These are phyloP conservation scores for Epinephelus moara DNA, from an alignment of 2,113 vertebrate species.

Conservation along the genomic window DNA sequence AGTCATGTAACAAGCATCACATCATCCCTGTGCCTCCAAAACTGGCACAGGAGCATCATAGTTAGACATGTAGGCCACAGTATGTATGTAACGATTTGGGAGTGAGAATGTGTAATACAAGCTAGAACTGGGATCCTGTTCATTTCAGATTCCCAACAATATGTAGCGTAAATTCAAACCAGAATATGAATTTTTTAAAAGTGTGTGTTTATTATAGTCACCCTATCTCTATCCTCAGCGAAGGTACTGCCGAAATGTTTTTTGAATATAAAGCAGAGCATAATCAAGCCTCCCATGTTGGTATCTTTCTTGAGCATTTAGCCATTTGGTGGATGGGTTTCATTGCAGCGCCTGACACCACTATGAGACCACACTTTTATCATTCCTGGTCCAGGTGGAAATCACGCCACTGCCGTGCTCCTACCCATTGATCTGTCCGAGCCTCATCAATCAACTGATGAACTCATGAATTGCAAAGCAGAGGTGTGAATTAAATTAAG, in stretches of 20 bases:
- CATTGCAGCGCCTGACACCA: neutral
- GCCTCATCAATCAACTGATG: conserved; percentile 21
- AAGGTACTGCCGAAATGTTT: neutral
- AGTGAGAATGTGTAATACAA: too few relatives aligned
- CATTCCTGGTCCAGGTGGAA: conserved; percentile 5
- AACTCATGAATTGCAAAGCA: conserved; percentile 13
- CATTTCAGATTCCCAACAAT: neutral
- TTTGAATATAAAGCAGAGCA: neutral
- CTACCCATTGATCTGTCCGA: conserved; percentile 1
- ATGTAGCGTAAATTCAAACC: neutral
- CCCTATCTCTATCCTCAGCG: neutral
- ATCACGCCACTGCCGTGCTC: neutral
- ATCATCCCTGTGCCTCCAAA: too few relatives aligned
- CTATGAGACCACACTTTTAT: neutral
- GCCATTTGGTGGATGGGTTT: neutral
- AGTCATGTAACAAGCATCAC: too few relatives aligned
- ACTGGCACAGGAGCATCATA: too few relatives aligned
- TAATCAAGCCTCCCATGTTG: neutral
- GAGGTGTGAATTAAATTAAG: conserved; percentile 3
- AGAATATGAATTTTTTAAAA: neutral
- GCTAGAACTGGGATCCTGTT: neutral
- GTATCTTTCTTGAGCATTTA: neutral
- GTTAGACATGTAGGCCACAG: too few relatives aligned
- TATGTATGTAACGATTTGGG: too few relatives aligned
- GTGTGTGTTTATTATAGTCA: too few relatives aligned